Conservation (phyloP, 2,113 vertebrate species). For the Eretmochelys imbricata region DNA sequence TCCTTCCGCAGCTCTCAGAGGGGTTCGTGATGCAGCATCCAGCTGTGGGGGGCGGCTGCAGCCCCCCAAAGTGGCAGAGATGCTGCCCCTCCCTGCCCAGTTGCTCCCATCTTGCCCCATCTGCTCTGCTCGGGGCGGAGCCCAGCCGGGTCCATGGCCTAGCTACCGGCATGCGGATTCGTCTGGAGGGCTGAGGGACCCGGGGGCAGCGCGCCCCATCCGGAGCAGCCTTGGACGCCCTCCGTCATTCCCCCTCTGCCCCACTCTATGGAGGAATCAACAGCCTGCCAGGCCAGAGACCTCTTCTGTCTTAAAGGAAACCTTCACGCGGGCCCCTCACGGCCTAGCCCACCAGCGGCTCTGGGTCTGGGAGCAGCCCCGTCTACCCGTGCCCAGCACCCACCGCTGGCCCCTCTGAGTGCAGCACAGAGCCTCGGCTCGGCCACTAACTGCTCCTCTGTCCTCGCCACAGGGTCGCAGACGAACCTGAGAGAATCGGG, state of each 20-base stretch:
- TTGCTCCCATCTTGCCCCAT: neutral
- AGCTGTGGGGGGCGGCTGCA: too few species aligned
- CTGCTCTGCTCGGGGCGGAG: neutral
- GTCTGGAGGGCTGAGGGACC: neutral
- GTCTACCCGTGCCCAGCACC: neutral
- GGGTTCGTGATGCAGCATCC: too few species aligned
- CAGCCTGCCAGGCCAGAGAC: too few species aligned
- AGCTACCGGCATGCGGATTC: neutral
- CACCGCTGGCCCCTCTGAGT: too few species aligned
- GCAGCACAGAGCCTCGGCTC: neutral
- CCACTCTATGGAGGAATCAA: too few species aligned
- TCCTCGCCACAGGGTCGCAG: constrained; percentile 87
- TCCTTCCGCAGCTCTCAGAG: too few species aligned
- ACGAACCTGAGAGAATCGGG: constrained; percentile 98
- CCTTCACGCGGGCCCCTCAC: neutral
- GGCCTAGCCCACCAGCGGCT: too few species aligned
- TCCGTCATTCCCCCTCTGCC: too few species aligned
- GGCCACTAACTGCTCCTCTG: neutral
- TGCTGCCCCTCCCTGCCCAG: too few species aligned
- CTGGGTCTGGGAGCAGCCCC: neutral
- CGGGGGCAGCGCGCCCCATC: too few species aligned
- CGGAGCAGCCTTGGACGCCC: neutral
- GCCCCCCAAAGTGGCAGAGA: neutral
- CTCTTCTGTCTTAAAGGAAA: neutral
- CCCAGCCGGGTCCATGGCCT: neutral